Base-by-base conservation (phyloP, 2,797 vertebrate genomes). In the Heliangelus exortis region DNA sequence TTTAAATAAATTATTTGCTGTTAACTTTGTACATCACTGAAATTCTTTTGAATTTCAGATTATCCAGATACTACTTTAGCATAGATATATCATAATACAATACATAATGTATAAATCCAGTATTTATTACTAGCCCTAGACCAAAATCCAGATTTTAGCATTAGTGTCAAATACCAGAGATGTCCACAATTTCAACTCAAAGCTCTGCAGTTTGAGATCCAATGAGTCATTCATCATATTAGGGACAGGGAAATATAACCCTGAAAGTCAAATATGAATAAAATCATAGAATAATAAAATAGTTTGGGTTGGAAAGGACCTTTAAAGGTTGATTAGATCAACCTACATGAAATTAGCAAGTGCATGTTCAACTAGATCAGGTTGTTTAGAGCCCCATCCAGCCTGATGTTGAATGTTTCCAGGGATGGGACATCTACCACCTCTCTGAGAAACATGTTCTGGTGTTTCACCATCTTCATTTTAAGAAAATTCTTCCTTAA, bases 11-110 rank as follows among this genome's bases (percentile, higher is more conserved):
- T 31, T 2, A 43, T 43, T 33, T 80, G 6, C 55, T 62, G 7
- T 4, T 80, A 45, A 8, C 19, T 92, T 80, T 48, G 15, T 43
- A 67, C 2, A 31, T 4, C 0, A 2, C 9, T 84, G 39, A 67
- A 74, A 78, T 72, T 88, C 29, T 81, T 86, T 41, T 41, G 15
- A 10, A 41, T 68, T 92, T 67, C 45, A 78, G 19, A 78, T 71
- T 45, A 67, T 26, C 6, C 2, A 50, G 41, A 8, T 48, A 39
- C 41, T 86, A 75, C 58, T 86, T 81, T 71, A 65, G 6, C 0
- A 2, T 31, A 4, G 6, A 41, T 50, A 53, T 5, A 4, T 78
- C 61, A 57, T 53, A 53, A 58, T 8, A 48, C 22, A 67, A 71
- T 36, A 51, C 0, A 0, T 59, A n/a, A 72, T 71, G 58, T 4